Evolutionary conservation across 2,888 invertebrate genomes (phyloP).

Genomic region (Perizoma flavofasciatum): DNA sequence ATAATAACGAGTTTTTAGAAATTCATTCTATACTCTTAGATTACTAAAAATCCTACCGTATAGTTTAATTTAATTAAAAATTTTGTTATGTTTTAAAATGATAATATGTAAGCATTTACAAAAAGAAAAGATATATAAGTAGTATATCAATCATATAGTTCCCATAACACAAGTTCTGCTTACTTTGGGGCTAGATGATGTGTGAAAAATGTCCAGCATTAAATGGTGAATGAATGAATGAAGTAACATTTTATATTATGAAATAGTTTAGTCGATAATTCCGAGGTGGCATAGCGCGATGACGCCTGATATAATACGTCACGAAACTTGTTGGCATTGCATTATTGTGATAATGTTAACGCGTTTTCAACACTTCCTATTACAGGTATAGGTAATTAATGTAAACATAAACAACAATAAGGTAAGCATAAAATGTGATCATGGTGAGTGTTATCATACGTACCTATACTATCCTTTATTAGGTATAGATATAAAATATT

Average conservation of each 20-base stretch:
- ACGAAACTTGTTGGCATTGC: constrained; percentile 36
- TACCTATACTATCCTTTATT: background rate
- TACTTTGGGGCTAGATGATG: background rate
- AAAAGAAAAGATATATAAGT: no score
- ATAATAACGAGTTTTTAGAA: no score
- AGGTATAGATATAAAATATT: no score
- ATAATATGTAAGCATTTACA: no score
- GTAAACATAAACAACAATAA: background rate
- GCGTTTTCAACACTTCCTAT: constrained; percentile 30
- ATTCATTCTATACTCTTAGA: no score
- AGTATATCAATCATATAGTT: no score
- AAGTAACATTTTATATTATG: constrained; percentile 3
- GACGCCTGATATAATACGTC: constrained; percentile 24
- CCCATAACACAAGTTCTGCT: background rate
- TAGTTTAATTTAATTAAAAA: no score
- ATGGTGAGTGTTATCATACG: background rate
- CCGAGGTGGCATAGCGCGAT: constrained; percentile 1
- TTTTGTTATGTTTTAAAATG: no score
- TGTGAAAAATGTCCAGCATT: no score
- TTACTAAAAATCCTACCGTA: no score
- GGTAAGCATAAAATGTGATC: background rate
- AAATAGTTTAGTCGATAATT: constrained; percentile 8
- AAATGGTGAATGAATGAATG: no score
- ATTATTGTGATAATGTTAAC: constrained; percentile 23
- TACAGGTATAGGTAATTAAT: constrained; percentile 9